Conservation (phyloP, 2,113 vertebrate genomes). For the Syngnathus floridae region DNA sequence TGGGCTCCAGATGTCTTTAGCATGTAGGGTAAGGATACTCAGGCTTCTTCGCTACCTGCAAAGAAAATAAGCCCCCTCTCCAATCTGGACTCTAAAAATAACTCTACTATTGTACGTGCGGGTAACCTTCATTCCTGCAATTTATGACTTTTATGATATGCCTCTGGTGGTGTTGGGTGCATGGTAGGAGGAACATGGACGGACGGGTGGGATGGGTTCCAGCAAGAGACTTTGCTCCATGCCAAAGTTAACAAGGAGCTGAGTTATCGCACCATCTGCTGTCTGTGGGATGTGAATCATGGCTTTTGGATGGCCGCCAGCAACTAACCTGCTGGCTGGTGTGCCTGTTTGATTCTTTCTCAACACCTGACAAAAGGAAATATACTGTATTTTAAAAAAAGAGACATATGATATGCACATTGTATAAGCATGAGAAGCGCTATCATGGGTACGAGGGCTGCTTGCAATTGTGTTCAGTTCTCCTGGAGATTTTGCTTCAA, state of each 20-base stretch:
- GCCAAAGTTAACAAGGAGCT: slow-evolving; percentile 68
- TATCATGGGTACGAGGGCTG: neutral
- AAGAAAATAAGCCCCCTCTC: slow-evolving; percentile 10
- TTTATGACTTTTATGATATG: slow-evolving; percentile 40
- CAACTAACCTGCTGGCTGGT: slow-evolving; percentile 37
- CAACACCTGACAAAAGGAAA: slow-evolving; percentile 7
- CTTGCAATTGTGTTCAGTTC: neutral
- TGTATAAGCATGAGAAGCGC: neutral
- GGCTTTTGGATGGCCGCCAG: slow-evolving; percentile 45
- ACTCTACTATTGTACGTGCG: slow-evolving; percentile 23
- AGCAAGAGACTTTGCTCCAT: slow-evolving; percentile 39
- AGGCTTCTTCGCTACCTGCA: slow-evolving; percentile 5
- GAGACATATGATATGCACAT: slow-evolving; percentile 3
- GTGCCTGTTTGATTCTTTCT: slow-evolving; percentile 8
- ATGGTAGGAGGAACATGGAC: slow-evolving; percentile 13
- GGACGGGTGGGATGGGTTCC: slow-evolving; percentile 36
- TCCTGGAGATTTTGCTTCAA: neutral
- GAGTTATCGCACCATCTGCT: slow-evolving; percentile 59
- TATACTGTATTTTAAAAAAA: slow-evolving; percentile 13
- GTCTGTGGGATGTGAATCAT: slow-evolving; percentile 55
- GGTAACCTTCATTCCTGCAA: slow-evolving; percentile 38
- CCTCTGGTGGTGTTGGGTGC: slow-evolving; percentile 27
- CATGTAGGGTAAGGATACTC: slow-evolving; percentile 33
- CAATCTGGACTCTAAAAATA: slow-evolving; percentile 17
- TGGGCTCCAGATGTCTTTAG: slow-evolving; percentile 36